Percentiles rank a stretch among this genome's conserved stretches.
phyloP scores from a whole-genome alignment of 2,113 vertebrate species.

The Fregata magnificens region DNA sequence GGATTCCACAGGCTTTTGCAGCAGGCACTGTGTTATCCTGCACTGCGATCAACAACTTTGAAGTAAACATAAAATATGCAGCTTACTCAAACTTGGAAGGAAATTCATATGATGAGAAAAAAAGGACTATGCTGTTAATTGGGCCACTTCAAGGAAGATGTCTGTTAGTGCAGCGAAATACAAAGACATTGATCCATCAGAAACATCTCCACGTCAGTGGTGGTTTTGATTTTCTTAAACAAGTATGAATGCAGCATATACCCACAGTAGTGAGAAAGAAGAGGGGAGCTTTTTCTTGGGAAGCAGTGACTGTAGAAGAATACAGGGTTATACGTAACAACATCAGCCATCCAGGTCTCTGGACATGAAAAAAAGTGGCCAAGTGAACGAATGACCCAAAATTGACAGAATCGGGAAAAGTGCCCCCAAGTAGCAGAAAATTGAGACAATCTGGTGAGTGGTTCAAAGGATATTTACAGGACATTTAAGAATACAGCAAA shows the following conservation, averaged over 20 bases:
- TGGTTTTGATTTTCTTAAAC: not conserved
- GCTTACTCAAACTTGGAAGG: not conserved
- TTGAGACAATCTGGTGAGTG: not conserved
- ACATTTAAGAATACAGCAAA: not conserved
- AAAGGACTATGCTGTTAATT: not conserved
- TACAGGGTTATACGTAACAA: accelerated
- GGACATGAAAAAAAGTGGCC: not conserved
- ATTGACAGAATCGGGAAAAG: not conserved
- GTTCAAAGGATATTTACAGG: not conserved
- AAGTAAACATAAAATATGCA: not conserved
- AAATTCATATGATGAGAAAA: not conserved
- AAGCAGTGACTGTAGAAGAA: not conserved
- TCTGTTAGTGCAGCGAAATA: not conserved
- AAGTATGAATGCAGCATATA: not conserved
- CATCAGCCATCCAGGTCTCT: not conserved
- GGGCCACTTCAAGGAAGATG: not conserved
- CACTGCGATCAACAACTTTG: not conserved
- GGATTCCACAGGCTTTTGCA: not conserved
- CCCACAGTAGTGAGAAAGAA: not conserved
- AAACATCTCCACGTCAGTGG: not conserved
- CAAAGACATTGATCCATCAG: not conserved
- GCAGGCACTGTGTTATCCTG: not conserved
- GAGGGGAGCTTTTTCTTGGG: not conserved
- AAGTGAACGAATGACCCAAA: not conserved
- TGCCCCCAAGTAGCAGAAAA: not conserved